Base-by-base conservation (phyloP, 2,113 vertebrate species). In the Physeter macrocephalus region DNA sequence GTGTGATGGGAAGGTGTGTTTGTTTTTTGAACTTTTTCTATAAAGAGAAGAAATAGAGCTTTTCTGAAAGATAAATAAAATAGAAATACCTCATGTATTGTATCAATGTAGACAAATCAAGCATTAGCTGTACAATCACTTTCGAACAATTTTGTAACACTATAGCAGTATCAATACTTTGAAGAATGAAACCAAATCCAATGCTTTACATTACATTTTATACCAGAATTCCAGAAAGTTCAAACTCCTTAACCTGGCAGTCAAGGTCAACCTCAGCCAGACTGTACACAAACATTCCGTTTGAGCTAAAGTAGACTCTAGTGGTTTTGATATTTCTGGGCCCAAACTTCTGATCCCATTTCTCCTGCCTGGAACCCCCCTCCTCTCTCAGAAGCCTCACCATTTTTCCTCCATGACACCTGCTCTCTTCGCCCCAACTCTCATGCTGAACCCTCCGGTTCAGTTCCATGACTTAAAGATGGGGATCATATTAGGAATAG, bases 31-130 rank as follows among this genome's bases (percentile, higher is more conserved):
- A 89, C 6, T 64, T 62, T 46, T 75, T 34, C 13, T 95, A 74
- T 39, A 49, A 93, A 57, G 11, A 81, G 34, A 82, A 89, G 8
- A 90, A 90, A 29, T 34, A 67, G 34, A 94, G 15, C 13, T 90
- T 97, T 87, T 81, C 17, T 82, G 54, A 85, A 92, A 92, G 25
- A 85, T 81, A 96, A 87, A 23, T 41, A 49, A 71, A 66, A 23
- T 17, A 88, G 52, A 93, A 92, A 84, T 81, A n/a, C 25, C 29
- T 57, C 21, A 3, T 34, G 18, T 69, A 49, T 39, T 82, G 6
- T 43, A 46, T 64, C n/a, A 61, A 14, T 46, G 10, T 20, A 62
- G 36, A 75, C 29, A 89, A 69, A 39, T 61, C 39, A 80, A 67
- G 11, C 8, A 21, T 41, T n/a, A 87, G 13, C 34, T 61, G 11